Evolutionary conservation across 2,113 vertebrate genomes (phyloP).

Genomic region (Picathartes gymnocephalus): DNA sequence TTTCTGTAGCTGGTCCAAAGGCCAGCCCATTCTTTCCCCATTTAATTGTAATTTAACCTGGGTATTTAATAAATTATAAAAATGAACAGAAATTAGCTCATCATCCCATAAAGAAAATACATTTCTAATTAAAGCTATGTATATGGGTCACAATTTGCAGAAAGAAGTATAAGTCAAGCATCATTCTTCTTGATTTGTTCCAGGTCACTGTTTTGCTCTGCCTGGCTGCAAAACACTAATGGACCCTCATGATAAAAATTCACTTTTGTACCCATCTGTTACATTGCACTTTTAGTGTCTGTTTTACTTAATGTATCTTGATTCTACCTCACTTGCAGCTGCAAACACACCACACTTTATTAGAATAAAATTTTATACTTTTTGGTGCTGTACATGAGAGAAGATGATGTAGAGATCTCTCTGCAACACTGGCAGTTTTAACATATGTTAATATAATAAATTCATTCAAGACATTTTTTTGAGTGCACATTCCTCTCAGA

Average conservation of each 20-base stretch:
- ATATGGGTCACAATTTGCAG: conserved; percentile 46
- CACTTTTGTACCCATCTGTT: conserved; percentile 56
- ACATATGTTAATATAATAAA: conserved; percentile 37
- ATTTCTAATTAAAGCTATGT: conserved; percentile 65
- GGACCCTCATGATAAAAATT: conserved; percentile 55
- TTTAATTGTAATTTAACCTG: conserved; percentile 31
- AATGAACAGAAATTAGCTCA: conserved; percentile 32
- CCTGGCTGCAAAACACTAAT: conserved; percentile 44
- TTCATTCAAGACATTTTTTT: conserved; percentile 36
- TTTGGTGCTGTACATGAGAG: not conserved
- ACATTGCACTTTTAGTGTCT: conserved; percentile 44
- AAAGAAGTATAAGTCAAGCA: conserved; percentile 55
- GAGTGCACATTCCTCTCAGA: not conserved
- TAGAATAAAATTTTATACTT: conserved; percentile 33
- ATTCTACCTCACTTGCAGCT: not conserved
- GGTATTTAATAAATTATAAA: conserved; percentile 49
- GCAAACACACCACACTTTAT: conserved; percentile 9
- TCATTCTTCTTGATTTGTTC: conserved; percentile 69
- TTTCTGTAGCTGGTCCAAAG: not conserved
- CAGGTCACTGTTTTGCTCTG: conserved; percentile 61
- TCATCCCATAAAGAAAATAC: conserved; percentile 36
- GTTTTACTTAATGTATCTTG: conserved; percentile 33
- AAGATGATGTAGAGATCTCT: not conserved
- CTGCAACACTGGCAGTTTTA: not conserved
- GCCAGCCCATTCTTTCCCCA: not conserved